Evolutionary conservation across 2,113 vertebrate genomes (phyloP), one percentile per base, ranked within the genome.

Genomic region (Ochotona curzoniae): DNA sequence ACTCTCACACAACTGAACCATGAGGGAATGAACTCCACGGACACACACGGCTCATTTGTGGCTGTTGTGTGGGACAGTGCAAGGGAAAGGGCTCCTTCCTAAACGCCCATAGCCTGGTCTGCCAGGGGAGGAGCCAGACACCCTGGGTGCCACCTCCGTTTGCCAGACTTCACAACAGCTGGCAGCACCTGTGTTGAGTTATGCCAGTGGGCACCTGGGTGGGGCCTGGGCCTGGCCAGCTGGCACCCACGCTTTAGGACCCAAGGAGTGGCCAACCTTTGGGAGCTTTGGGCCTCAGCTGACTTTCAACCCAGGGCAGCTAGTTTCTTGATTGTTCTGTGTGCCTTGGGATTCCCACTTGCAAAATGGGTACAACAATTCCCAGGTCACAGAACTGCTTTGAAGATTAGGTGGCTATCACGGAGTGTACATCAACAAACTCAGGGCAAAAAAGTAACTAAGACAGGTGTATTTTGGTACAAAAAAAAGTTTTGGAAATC

Each of bases 171-270:
- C 8, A 47, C 57, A 57, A 47, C 12, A 20, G 15, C n/a, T 0
- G 54, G 86, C 60, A 61, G 47, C 25, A 25, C 32, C 63, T 20
- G 54, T 25, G 0, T 89, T 44, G 94, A 95, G 28, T 95, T 94
- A 96, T 0, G 2, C 9, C 26, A 25, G 12, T n/a, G 23, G 38
- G 90, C 61, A 75, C 30, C 61, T 51, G 90, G 94, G 93, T n/a
- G 76, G 20, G 88, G 71, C 51, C 28, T 7, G 32, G 63, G n/a
- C 21, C 63, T 18, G 32, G 51, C 63, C 18, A 30, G 51, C 92
- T 21, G 10, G 25, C 30, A 12, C 61, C 57, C 89, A 64, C 7
- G 61, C 44, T 71, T 87, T 91, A 76, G 5, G 28, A 67, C 57
- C 61, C 18, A 38, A 30, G 64, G 91, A 95, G 74, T 91, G 88